phyloP scores from a whole-genome alignment of 2,888 invertebrate species.

The Temnothorax rugatulus region DNA sequence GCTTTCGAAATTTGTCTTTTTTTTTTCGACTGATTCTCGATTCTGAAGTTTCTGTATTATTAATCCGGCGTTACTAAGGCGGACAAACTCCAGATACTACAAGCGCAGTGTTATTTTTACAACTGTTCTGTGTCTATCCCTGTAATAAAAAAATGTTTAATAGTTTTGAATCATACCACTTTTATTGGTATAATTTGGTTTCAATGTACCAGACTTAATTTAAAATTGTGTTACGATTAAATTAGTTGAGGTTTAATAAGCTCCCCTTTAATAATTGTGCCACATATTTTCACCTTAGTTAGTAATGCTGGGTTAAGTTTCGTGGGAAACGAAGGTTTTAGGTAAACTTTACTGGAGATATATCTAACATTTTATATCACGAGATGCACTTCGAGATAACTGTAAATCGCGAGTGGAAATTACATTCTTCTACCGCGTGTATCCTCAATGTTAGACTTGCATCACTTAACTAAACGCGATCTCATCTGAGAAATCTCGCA shows the following conservation, averaged over 20 bases:
- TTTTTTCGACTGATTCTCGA: not conserved
- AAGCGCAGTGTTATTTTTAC: not conserved
- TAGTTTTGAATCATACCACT: not conserved
- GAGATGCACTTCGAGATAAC: not conserved
- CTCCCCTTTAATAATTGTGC: not conserved
- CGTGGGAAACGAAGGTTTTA: not conserved
- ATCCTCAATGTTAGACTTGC: constrained; percentile 6
- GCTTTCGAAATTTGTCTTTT: not conserved
- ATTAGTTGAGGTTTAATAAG: not conserved
- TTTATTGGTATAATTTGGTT: too few species aligned
- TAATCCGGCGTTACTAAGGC: not conserved
- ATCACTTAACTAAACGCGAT: constrained; percentile 21
- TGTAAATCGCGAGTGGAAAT: constrained; percentile 8
- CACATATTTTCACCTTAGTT: not conserved
- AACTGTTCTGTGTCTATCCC: not conserved
- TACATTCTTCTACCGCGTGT: not conserved
- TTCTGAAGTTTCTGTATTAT: not conserved
- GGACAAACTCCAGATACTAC: not conserved
- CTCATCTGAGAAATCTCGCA: not conserved
- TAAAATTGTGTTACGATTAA: not conserved
- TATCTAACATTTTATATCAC: not conserved
- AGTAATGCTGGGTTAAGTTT: not conserved
- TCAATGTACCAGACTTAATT: not conserved
- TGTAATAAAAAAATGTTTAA: not conserved
- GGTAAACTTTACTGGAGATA: not conserved